Percentiles rank a stretch among this genome's conserved stretches.
These are phyloP conservation scores for Megaustenia siamemsis DNA, from an alignment of 2,888 invertebrate genomes.

Conservation along the genomic window DNA sequence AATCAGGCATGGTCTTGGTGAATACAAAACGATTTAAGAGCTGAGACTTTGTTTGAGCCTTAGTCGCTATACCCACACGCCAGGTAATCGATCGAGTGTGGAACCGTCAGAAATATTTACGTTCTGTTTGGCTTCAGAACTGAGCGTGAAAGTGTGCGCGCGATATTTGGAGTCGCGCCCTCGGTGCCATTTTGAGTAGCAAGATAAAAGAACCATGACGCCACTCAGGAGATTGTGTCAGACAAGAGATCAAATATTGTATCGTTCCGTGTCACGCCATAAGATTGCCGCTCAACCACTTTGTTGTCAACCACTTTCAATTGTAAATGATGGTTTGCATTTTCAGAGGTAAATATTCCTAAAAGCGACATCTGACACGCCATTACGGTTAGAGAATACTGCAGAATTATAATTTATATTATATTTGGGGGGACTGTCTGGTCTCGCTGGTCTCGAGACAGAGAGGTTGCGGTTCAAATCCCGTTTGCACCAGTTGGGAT, in stretches of 20 bases:
- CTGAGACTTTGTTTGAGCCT: too few species aligned
- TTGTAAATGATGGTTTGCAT: not conserved
- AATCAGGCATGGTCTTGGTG: too few species aligned
- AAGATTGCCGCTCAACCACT: not conserved
- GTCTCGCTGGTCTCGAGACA: too few species aligned
- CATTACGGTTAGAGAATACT: not conserved
- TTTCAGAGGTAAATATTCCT: not conserved
- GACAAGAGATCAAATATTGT: conserved; percentile 19
- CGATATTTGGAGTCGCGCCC: not conserved
- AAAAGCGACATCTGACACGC: not conserved
- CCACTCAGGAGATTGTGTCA: not conserved
- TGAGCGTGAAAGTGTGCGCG: not conserved
- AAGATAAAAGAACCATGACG: not conserved
- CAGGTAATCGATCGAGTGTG: not conserved
- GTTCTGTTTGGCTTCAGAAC: not conserved
- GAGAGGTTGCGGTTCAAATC: too few species aligned
- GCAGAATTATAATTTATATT: too few species aligned
- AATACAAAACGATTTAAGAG: too few species aligned
- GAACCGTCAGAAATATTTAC: not conserved
- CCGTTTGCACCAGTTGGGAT: too few species aligned
- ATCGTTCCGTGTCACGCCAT: not conserved
- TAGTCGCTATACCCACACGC: not conserved
- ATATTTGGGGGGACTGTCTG: too few species aligned
- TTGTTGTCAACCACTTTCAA: not conserved
- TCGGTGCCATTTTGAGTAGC: not conserved